Base-by-base conservation (phyloP, 2,888 invertebrate species). In the Venustoraphidia nigricollis region DNA sequence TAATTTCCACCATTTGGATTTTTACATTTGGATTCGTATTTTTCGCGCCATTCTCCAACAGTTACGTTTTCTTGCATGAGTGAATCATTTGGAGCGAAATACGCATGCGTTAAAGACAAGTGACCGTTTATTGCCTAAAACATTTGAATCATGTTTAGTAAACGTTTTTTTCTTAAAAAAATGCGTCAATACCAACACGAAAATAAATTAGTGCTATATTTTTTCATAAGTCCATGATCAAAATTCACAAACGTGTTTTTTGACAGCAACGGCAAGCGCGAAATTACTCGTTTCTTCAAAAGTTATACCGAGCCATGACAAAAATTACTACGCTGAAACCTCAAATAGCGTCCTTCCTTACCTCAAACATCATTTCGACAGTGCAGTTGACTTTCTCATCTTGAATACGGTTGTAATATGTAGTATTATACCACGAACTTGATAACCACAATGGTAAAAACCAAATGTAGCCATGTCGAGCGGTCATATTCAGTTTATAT, bases 401-500 rank as follows among this genome's bases (percentile, higher is more conserved):
- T 52, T 58, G 56, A 11, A 56, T 47, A 2, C 47, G 10, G 52
- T 73, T 72, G 55, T 69, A 70, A 27, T 61, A 63, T 51, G 75
- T 73, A 1, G 77, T 77, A 54, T 79, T 67, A 59, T 73, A 76
- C 79, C 82, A 83, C 52, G 73, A 65, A 2, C 69, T 62, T 8
- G 74, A 70, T 14, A 84, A 69, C 81, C 87, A 83, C 36, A 76
- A 71, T 0, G 92, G 89, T 49, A 93, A 69, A 60, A 93, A 86
- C 92, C 92, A 93, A 2, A 86, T 83, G 63, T 83, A 87, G 38
- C 86, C 87, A 55, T 83, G 66, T 43, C 64, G 62, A 1, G 80
- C 79, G 17, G 78, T 77, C 77, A 88, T 85, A 52, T 80, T 73
- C 52, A 77, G 71, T 57, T 70, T 73, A 60, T 71, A 79, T 0